phyloP scores from a whole-genome alignment of 2,888 invertebrate genomes.

The Caenorhabditis panamensis region DNA sequence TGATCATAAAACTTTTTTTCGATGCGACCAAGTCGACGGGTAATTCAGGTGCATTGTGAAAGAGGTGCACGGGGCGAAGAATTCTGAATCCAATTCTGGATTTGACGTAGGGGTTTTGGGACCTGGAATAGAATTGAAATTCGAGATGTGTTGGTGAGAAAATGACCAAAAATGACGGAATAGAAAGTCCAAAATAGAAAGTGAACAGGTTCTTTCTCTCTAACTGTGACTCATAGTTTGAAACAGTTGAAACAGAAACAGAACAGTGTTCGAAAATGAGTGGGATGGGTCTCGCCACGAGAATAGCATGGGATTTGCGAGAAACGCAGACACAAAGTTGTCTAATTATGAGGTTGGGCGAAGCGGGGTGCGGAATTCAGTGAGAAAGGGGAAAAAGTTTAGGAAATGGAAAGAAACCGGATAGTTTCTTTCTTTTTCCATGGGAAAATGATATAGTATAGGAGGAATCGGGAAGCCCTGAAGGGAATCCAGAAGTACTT shows the following conservation, averaged over 20 bases:
- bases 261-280: constrained; percentile 3
- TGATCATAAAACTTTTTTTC: constrained; percentile 36
- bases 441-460: neutral
- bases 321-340: constrained; percentile 7
- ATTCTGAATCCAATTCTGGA: neutral
- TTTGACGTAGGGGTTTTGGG: neutral
- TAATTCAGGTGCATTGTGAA: constrained; percentile 44
- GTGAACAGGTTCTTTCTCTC: neutral
- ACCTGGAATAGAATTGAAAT: no score
- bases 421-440: no score
- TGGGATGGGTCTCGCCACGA: constrained; percentile 7
- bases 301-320: neutral
- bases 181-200: neutral
- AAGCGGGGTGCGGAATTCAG: neutral
- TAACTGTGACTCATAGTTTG: neutral
- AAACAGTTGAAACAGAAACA: no score
- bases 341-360: constrained; percentile 22
- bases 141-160: neutral
- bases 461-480: no score
- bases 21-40: constrained; percentile 51
- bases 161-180: neutral
- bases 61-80: neutral
- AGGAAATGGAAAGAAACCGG: neutral
- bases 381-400: neutral
- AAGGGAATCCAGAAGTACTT: neutral